Base-by-base conservation (phyloP, 2,797 vertebrate species). In the Myotis vivesi region DNA sequence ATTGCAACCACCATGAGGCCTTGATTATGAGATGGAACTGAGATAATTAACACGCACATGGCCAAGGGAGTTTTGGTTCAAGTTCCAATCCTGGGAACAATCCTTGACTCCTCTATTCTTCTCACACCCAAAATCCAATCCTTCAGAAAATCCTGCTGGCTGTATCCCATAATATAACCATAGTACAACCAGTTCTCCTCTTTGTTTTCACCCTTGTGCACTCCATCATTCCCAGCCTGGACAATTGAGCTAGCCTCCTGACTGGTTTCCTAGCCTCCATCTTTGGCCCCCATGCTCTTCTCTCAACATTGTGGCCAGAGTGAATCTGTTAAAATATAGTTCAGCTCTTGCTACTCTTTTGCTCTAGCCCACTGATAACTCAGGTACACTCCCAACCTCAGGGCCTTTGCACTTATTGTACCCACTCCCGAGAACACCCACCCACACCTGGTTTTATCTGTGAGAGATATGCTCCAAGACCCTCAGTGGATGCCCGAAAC, bases 141-240 rank as follows among this genome's bases (percentile, higher is more conserved):
- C 46, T 81, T 76, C 75, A 33, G 68, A 49, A 33, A n/a, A 81
- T 46, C 44, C 36, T 76, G 8, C 23, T 49, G 62, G 28, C 22
- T 49, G 22, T 64, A 3, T n/a, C 75, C 69, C 73, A 23, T 28
- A 76, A 49, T 17, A 36, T 13, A 62, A 5, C 84, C 23, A 2
- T 28, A 13, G 44, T 6, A 16, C 49, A 44, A 38, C 8, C 8
- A 33, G 2, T 46, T 87, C 22, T 85, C 12, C 41, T 38, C 9
- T 49, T 49, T 11, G 5, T 4, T 6, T 0, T 49, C 28, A 22
- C 16, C 25, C 4, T 16, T 9, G 1, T 33, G 49, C 4, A 7
- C 20, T 33, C 16, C n/a, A 8, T 38, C 41, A 33, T 13, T 5
- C 30, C 62, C 8, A n/a, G 68, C 59, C 69, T 72, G 17, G 17